phyloP scores from a whole-genome alignment of 1,140 invertebrate species.

The Macrobrachium nipponense region DNA sequence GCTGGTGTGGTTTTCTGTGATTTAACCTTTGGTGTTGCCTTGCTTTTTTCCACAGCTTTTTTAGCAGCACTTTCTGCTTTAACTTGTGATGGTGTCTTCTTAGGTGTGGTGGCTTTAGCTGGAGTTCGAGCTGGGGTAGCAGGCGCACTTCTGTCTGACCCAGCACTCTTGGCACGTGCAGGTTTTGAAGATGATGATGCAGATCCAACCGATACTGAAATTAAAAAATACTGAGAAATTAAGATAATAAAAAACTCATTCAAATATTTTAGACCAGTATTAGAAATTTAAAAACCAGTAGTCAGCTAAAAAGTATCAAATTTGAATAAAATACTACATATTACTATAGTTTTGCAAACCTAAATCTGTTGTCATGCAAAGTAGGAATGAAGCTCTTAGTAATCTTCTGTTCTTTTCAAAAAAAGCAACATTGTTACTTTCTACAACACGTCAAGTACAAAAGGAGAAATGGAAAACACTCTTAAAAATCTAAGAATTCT shows the following conservation, averaged over 20 bases:
- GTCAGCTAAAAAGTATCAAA: too few relatives aligned
- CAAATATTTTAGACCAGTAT: conserved; percentile 1
- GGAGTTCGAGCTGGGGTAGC: conserved; percentile 56
- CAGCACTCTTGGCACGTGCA: conserved; percentile 64
- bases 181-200: conserved; percentile 58
- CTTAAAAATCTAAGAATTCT: too few relatives aligned
- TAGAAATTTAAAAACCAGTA: not conserved
- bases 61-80: conserved; percentile 63
- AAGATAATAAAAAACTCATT: conserved; percentile 12
- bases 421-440: too few relatives aligned
- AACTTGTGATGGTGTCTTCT: conserved; percentile 62
- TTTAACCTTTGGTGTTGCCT: conserved; percentile 48
- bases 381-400: too few relatives aligned
- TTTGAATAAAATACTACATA: too few relatives aligned
- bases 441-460: too few relatives aligned
- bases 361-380: too few relatives aligned
- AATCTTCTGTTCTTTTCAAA: too few relatives aligned
- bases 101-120: conserved; percentile 56
- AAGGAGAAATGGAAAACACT: too few relatives aligned
- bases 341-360: too few relatives aligned
- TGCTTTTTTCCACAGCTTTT: conserved; percentile 59
- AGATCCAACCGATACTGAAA: conserved; percentile 57
- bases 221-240: conserved; percentile 28
- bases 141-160: conserved; percentile 61
- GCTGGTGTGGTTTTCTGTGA: conserved; percentile 72